Conservation (phyloP, 2,113 vertebrate species). For the Aptenodytes forsteri region DNA sequence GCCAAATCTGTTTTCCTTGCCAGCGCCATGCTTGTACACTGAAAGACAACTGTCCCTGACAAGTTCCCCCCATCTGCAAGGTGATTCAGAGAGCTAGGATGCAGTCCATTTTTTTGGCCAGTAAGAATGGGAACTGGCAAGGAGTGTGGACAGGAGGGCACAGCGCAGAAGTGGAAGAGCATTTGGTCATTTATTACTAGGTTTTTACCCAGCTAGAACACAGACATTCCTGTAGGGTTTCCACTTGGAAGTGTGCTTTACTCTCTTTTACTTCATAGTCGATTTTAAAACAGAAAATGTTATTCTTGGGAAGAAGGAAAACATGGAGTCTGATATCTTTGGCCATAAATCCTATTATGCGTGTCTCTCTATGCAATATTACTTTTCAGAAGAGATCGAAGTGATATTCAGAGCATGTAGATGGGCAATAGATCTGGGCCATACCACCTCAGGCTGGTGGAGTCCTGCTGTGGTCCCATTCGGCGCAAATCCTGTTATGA, state of each 20-base stretch:
- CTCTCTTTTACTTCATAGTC: background rate
- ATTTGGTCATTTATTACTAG: background rate
- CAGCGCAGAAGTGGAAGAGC: background rate
- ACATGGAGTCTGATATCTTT: background rate
- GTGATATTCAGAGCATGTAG: background rate
- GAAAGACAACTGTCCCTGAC: background rate
- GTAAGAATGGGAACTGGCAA: background rate
- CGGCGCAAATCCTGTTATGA: background rate
- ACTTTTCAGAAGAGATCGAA: background rate
- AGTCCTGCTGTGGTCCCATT: conserved; percentile 1
- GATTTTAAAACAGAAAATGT: background rate
- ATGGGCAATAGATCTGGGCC: background rate
- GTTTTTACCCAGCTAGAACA: background rate
- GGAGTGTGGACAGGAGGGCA: background rate
- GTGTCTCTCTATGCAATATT: background rate
- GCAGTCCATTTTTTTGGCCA: background rate
- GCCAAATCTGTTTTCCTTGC: background rate
- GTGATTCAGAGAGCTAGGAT: background rate
- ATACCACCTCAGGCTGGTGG: background rate
- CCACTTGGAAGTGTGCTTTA: background rate
- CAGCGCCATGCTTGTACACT: background rate
- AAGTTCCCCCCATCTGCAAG: background rate
- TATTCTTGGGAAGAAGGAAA: background rate
- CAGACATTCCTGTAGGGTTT: rapidly evolving
- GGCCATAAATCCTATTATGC: background rate